Evolutionary conservation across 2,797 vertebrate genomes (phyloP), one percentile per base, ranked within the genome.

Genomic region (Sternotherus odoratus): DNA sequence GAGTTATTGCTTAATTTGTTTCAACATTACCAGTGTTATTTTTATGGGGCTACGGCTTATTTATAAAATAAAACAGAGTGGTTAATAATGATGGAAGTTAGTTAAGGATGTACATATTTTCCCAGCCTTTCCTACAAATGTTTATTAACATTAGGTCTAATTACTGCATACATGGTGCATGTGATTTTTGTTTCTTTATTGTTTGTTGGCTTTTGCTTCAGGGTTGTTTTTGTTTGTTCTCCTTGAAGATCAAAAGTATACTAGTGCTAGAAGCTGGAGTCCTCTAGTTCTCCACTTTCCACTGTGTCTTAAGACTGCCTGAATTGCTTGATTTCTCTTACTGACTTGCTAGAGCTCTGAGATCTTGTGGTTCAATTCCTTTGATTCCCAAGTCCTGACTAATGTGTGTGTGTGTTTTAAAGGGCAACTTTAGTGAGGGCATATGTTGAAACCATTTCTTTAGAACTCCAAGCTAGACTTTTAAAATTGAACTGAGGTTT

Each of bases 1-100:
- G 79, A 78, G 39, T 89, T 90, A 78, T 77, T 96, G 77, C 94
- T 90, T 96, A 96, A 95, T 92, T 96, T 95, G 91, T 92, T 94
- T 93, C 43, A 48, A 16, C 26, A 8, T 48, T 46, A 75, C 43
- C 43, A 75, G 9, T 75, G 72, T 48, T 75, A 30, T 75, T 75
- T 46, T 60, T 85, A 63, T 83, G 26, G n/a, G 85, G 46, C 77
- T 85, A 83, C 86, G 74, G 12, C 48, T 86, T 39, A 79, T 74
- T 30, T 88, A 82, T 93, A 92, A 83, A 83, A 88, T 91, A 72
- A 90, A 95, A 85, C 36, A 11, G 12, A 82, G 54, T 28, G 60
- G 77, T 56, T 94, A 74, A 91, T 93, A 91, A 79, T 82, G 77
- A 86, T 86, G 60, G 48, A 89, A 83, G 13, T 46, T 75, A 75